Conservation (phyloP, 2,888 invertebrate species). For the Acronicta alni region DNA sequence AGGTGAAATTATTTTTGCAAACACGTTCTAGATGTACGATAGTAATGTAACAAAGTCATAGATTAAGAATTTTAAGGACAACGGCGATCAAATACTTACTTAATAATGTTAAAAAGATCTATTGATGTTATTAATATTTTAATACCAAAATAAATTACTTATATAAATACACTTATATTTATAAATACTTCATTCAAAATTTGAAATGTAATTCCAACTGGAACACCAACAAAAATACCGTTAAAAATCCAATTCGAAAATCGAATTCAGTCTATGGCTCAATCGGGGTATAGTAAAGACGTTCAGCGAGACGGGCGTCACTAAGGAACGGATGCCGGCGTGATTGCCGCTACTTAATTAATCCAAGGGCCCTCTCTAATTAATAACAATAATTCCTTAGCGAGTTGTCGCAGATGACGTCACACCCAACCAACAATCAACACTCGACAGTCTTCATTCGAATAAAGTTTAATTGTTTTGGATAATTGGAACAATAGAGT, state of each 20-base stretch:
- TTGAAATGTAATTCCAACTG: background rate
- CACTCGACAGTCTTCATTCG: slow-evolving; percentile 65
- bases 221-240: slow-evolving; percentile 4
- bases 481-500: slow-evolving; percentile 63
- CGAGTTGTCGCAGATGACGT: slow-evolving; percentile 83
- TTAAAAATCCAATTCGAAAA: slow-evolving; percentile 8
- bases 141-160: too few relatives aligned
- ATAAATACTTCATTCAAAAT: too few relatives aligned
- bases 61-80: background rate
- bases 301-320: slow-evolving; percentile 80
- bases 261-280: slow-evolving; percentile 51
- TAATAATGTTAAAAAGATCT: too few relatives aligned
- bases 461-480: slow-evolving; percentile 72
- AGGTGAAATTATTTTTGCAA: slow-evolving; percentile 22
- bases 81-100: background rate
- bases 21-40: background rate
- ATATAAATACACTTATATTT: too few relatives aligned
- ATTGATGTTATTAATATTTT: background rate
- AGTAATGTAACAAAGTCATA: background rate
- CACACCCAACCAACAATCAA: slow-evolving; percentile 59
- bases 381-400: slow-evolving; percentile 87
- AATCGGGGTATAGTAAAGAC: slow-evolving; percentile 82
- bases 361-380: slow-evolving; percentile 85
- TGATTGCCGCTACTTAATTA: slow-evolving; percentile 88
- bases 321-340: slow-evolving; percentile 79